Base-by-base conservation (phyloP, 1,140 invertebrate genomes). In the Atopsyche davidsoni region DNA sequence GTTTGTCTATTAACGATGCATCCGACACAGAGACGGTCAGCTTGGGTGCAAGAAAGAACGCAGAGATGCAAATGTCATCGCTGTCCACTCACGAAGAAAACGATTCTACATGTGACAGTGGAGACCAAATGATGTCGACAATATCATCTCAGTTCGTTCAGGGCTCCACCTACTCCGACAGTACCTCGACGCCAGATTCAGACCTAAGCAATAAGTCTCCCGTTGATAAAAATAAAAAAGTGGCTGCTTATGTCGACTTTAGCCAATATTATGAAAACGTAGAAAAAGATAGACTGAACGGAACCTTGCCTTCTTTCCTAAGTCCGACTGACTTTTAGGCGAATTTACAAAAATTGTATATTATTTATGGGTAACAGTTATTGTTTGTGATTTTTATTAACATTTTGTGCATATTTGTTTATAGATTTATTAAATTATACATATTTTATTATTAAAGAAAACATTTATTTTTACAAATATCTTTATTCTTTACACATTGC, bases 161-260 rank as follows among this genome's bases (percentile, higher is more conserved):
- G n/a, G 42, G 42, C 28, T 55, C 56, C 10, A 46, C 51, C 24
- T 54, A 52, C 41, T 25, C 51, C 4, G 45, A 46, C 11, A 53
- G 43, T 39, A 39, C 45, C 9, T 52, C 53, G 10, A 45, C 41
- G 10, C 40, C 52, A 2, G 51, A 53, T 1, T 72, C 75, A 0
- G 76, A 79, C 47, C 65, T 75, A 2, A 47, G 60, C 44, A 57
- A 64, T 44, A 40, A 62, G 40, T 43, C 32, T 46, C 10, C n/a
- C 28, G 3, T 65, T n/a, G 72, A 79, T 41, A 70, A 63, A 52
- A 79, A 87, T 57, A 78, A 77, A 13, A 76, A 74, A 59, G 82
- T 92, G n/a, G 77, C 80, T 53, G 75, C 87, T 2, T 93, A 95
- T 64, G 87, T 93, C 0, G 85, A 91, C 67, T 95, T 93, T 65